Evolutionary conservation across 92 coral and sea anemone genomes (phyloP).

Genomic region (Epizoanthus illoricatus): DNA sequence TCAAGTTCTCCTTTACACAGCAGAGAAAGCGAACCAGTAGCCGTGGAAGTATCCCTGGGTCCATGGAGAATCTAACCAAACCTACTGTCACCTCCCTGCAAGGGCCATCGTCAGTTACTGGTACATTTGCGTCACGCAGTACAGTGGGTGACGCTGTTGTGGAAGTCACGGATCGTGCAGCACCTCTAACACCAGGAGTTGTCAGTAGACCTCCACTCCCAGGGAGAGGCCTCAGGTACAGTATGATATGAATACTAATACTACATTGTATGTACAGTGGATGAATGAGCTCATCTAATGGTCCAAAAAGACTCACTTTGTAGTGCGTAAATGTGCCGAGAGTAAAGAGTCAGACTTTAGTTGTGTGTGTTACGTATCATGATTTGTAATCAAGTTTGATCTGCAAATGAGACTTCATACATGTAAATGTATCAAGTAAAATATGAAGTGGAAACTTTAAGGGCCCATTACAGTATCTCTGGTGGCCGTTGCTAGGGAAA

Average conservation of each 20-base stretch:
- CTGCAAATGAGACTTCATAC: no score
- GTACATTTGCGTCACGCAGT: slow-evolving; percentile 52
- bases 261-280: no score
- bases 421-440: no score
- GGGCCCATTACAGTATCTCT: no score
- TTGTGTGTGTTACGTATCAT: no score
- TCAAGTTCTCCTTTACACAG: slow-evolving; percentile 72
- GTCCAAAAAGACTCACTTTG: no score
- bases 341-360: no score
- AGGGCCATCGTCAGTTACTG: slow-evolving; percentile 43
- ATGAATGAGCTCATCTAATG: no score
- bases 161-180: slow-evolving; percentile 37
- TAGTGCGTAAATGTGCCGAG: no score
- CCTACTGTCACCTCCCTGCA: slow-evolving; percentile 48
- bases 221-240: slow-evolving; percentile 39
- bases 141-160: slow-evolving; percentile 49
- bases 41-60: slow-evolving; percentile 55
- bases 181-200: slow-evolving; percentile 66
- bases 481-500: no score
- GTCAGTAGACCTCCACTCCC: slow-evolving; percentile 82
- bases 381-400: no score
- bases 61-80: slow-evolving; percentile 64
- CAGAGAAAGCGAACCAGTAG: slow-evolving; percentile 68
- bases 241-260: background rate
- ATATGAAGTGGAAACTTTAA: no score